These are phyloP conservation scores for Phacellophora camtschatica DNA, from an alignment of 30 jellyfish, hydroid and myxozoan species.

Conservation along the genomic window DNA sequence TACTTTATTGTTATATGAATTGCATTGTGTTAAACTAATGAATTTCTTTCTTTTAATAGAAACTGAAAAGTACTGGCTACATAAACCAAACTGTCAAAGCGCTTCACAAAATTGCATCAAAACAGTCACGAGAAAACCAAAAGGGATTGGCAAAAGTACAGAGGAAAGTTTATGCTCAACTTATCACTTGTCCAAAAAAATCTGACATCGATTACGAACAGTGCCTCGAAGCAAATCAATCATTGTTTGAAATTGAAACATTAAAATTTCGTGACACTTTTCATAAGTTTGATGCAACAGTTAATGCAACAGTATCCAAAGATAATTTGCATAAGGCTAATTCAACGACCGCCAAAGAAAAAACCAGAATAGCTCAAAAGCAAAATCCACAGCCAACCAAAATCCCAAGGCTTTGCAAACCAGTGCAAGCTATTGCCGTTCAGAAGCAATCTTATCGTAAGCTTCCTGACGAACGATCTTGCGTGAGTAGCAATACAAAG, in stretches of 20 bases:
- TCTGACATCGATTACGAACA: neutral
- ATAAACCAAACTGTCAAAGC: neutral
- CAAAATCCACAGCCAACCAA: no score
- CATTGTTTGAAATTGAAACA: neutral
- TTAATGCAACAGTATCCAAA: neutral
- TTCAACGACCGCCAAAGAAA: neutral
- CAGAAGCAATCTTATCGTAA: no score
- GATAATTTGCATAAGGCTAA: neutral
- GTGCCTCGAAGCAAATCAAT: neutral
- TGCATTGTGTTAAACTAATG: no score
- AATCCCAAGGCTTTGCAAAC: neutral
- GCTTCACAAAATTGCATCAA: neutral
- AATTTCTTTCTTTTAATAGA: neutral
- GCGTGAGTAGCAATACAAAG: no score
- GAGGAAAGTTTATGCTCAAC: neutral
- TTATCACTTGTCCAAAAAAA: neutral
- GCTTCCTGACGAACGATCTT: no score
- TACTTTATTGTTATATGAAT: no score
- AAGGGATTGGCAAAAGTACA: neutral
- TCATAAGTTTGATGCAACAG: neutral
- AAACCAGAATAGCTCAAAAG: no score
- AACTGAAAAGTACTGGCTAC: neutral
- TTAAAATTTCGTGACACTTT: no score
- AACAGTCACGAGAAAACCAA: neutral
- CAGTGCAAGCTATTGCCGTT: neutral